Conservation (phyloP, 1,140 invertebrate species). For the Bombyx mandarina region DNA sequence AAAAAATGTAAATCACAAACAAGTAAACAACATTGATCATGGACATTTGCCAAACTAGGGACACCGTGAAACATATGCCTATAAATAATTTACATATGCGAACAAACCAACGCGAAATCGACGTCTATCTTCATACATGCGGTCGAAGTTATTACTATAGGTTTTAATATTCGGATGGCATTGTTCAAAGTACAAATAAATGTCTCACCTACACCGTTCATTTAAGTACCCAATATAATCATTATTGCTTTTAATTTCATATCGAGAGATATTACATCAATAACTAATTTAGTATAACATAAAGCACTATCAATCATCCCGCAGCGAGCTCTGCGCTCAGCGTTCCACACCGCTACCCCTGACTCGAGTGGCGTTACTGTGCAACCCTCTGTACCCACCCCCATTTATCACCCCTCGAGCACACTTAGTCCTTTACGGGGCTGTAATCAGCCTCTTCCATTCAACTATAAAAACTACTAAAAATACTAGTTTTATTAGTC, state of each 20-base stretch:
- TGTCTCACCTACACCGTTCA: too few species aligned
- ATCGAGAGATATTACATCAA: slow-evolving; percentile 2
- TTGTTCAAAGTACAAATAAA: too few species aligned
- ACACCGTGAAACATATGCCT: too few species aligned
- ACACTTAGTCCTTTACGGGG: slow-evolving; percentile 51
- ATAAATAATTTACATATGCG: too few species aligned
- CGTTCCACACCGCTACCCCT: slow-evolving; percentile 28
- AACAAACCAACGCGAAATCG: too few species aligned
- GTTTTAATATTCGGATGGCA: too few species aligned
- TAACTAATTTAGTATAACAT: slow-evolving; percentile 27
- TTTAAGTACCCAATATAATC: background rate
- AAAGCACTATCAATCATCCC: slow-evolving; percentile 57
- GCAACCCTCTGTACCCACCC: slow-evolving; percentile 8
- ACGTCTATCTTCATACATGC: too few species aligned
- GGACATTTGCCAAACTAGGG: too few species aligned
- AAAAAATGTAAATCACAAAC: background rate
- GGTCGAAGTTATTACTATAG: too few species aligned
- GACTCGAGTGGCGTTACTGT: slow-evolving; percentile 11
- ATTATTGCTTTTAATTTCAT: background rate
- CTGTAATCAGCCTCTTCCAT: slow-evolving; percentile 31
- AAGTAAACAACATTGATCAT: too few species aligned
- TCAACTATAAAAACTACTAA: slow-evolving; percentile 2
- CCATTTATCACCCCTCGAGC: slow-evolving; percentile 63
- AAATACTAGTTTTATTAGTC: background rate
- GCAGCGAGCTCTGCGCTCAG: slow-evolving; percentile 26